Evolutionary conservation across 1,140 invertebrate species (phyloP).

Genomic region (Zaprionus africanus): DNA sequence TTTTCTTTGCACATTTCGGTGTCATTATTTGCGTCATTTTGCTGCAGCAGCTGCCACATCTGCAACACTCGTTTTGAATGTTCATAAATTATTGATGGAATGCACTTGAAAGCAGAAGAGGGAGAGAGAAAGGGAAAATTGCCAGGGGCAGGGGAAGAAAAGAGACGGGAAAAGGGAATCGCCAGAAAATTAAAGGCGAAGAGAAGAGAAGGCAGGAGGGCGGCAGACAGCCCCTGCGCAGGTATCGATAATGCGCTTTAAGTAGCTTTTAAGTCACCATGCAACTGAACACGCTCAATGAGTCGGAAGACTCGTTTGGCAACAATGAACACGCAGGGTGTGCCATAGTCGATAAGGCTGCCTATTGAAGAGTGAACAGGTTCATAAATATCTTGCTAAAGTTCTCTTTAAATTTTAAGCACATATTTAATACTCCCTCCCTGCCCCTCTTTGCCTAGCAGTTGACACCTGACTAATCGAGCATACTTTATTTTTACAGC

Average conservation of each 20-base stretch:
- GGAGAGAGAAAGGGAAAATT: conserved; percentile 1
- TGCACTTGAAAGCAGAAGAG: conserved; percentile 3
- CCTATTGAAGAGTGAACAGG: background rate
- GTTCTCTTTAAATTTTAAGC: background rate
- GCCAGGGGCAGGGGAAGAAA: background rate
- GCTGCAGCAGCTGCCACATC: conserved; percentile 35
- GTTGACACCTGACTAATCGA: background rate
- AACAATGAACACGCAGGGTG: background rate
- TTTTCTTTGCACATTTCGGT: conserved; percentile 60
- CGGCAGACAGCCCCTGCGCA: background rate
- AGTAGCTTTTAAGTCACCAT: conserved; percentile 33
- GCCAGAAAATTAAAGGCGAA: background rate
- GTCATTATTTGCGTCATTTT: conserved; percentile 59
- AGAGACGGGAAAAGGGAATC: background rate
- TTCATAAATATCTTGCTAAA: background rate
- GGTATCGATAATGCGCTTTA: conserved; percentile 35
- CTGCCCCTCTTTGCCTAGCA: background rate
- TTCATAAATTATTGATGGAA: conserved; percentile 68
- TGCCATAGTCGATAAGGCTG: background rate
- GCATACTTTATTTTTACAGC: conserved; percentile 85
- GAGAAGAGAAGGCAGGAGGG: background rate
- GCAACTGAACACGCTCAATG: conserved; percentile 16
- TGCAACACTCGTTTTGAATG: conserved; percentile 52
- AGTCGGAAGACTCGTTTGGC: background rate
- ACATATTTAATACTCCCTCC: background rate